Evolutionary conservation across 2,113 vertebrate species (phyloP), one percentile per base, ranked within the genome.

Genomic region (Takifugu flavidus): DNA sequence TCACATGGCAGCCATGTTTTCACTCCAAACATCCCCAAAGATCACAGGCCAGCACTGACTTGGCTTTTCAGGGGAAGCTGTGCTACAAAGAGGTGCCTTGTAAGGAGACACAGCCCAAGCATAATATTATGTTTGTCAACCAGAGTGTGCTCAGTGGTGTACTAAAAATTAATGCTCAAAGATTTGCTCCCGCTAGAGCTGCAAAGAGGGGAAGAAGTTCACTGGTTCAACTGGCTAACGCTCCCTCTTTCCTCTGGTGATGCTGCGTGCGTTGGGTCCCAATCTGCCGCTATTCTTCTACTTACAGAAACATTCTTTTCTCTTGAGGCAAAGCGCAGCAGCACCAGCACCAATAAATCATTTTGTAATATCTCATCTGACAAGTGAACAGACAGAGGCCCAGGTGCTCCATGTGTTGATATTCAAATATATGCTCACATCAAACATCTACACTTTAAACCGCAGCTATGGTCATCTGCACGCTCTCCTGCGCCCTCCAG

Each of bases 41-140:
- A 88, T 88, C 85, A 83, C 77, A 90, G 72, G 57, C 60, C 75
- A 15, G 46, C 68, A 77, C 88, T 91, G 80, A 86, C 79, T 79
- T 25, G 67, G 65, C 71, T 67, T 75, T 79, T 68, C 68, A 25
- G 28, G 43, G 56, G 70, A 77, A 80, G 62, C 59, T 53, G 49
- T 34, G 67, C 72, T 73, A 86, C 82, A 91, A 82, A 90, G 87
- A 82, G 65, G 60, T 2, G 45, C 86, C 78, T 89, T 89, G 82
- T 88, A 74, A 67, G 76, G 69, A 74, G 46, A 13, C 55, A 49
- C 78, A 59, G 82, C 57, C 75, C 77, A 67, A 77, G 71, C 88
- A 89, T 86, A 90, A 90, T 90, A 87, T 91, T 91, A 79, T 90
- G 85, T 88, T 87, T 91, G 83, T 85, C 74, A 75, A 80, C 82